phyloP scores from a whole-genome alignment of 2,797 vertebrate genomes.

The Spinus pinus region DNA sequence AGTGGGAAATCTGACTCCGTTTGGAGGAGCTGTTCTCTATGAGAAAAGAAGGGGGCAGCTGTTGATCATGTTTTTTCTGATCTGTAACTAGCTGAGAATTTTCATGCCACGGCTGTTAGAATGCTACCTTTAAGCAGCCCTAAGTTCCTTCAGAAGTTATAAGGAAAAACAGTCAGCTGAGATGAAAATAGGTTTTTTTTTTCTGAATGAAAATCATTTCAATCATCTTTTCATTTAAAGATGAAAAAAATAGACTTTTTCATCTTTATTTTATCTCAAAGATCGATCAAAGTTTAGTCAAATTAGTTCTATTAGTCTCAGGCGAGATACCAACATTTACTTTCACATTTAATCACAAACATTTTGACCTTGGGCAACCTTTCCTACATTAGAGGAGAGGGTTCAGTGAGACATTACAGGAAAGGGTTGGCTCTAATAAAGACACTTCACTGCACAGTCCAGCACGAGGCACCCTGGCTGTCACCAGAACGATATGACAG shows the following conservation, averaged over 20 bases:
- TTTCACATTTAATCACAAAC: background rate
- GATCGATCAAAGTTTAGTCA: background rate
- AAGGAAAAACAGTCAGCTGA: background rate
- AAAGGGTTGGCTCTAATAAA: background rate
- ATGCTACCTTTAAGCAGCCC: background rate
- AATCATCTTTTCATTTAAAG: too few species aligned
- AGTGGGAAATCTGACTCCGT: background rate
- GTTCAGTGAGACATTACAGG: background rate
- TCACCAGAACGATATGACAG: background rate
- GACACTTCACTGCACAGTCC: background rate
- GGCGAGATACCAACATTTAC: background rate
- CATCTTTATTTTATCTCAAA: conserved; percentile 3
- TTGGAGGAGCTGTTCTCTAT: background rate
- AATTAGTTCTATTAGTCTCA: background rate
- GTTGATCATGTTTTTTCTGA: background rate
- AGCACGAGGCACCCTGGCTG: background rate
- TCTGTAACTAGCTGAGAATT: background rate
- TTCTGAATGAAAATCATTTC: background rate
- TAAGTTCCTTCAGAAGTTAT: background rate
- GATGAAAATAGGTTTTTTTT: background rate
- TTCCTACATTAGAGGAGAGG: background rate
- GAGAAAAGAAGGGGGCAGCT: background rate
- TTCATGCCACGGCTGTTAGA: background rate
- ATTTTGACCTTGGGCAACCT: background rate
- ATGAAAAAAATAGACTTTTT: background rate